phyloP scores from a whole-genome alignment of 2,888 invertebrate species.

The Lasius platythorax region DNA sequence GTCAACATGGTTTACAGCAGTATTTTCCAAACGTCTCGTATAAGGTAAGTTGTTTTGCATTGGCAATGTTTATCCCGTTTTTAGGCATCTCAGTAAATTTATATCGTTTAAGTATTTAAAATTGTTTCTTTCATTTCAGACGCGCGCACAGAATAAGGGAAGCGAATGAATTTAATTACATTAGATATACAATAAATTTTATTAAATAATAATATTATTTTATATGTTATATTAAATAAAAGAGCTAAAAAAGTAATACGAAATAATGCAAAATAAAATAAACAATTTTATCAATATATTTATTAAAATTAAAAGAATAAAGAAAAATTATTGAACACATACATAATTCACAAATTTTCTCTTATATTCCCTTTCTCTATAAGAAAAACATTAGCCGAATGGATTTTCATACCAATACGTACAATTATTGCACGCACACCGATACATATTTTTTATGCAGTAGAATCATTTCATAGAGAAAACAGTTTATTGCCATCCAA shows the following conservation, averaged over 20 bases:
- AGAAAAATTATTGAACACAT: neutral
- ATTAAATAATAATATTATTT: neutral
- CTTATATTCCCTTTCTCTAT: neutral
- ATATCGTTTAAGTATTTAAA: neutral
- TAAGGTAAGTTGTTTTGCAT: neutral
- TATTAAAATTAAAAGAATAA: neutral
- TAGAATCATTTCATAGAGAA: neutral
- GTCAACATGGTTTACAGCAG: constrained; percentile 41
- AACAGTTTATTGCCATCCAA: neutral
- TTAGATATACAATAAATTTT: neutral
- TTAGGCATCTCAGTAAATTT: neutral
- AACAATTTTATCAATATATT: neutral
- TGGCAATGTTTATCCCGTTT: neutral
- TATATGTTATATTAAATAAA: neutral
- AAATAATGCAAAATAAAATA: neutral
- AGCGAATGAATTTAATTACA: neutral
- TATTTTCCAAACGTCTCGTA: neutral
- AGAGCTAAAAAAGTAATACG: neutral
- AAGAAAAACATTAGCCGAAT: neutral
- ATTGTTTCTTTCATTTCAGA: neutral
- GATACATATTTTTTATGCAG: neutral
- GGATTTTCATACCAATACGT: neutral
- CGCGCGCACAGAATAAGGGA: neutral
- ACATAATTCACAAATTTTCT: neutral
- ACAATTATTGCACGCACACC: neutral